A percentile compares a stretch with the other conserved stretches of the same genome.
Evolutionary conservation across 2,113 vertebrate genomes (phyloP).

Genomic region (Prietella phreatophila): DNA sequence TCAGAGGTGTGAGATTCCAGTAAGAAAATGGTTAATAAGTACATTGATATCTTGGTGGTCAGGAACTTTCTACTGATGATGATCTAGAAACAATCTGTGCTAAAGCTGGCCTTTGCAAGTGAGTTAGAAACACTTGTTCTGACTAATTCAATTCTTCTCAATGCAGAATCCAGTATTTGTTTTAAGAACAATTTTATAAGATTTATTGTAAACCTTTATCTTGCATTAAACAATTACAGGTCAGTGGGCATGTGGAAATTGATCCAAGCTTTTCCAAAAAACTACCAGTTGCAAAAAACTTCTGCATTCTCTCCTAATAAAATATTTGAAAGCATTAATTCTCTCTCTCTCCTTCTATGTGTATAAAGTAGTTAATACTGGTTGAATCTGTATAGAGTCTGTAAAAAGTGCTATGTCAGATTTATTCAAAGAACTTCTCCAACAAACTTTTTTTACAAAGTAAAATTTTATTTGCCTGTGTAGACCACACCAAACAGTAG

Average conservation of each 20-base stretch:
- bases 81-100: slow-evolving; percentile 61
- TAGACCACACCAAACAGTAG: background rate
- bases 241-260: background rate
- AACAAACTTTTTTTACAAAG: background rate
- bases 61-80: slow-evolving; percentile 62
- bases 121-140: slow-evolving; percentile 40
- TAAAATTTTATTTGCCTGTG: background rate
- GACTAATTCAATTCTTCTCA: background rate
- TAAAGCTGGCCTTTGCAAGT: slow-evolving; percentile 61
- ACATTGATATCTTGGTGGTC: slow-evolving; percentile 25
- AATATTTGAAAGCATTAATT: background rate
- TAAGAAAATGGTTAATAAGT: slow-evolving; percentile 17
- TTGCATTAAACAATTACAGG: background rate
- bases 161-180: background rate
- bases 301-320: slow-evolving; percentile 4
- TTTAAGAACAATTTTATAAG: background rate
- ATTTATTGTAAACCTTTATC: background rate
- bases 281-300: background rate
- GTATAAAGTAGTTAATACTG: background rate
- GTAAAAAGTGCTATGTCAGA: background rate
- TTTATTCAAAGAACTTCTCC: background rate
- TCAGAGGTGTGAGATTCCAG: slow-evolving; percentile 22
- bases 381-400: background rate
- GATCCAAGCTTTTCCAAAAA: background rate
- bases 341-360: background rate